phyloP scores from a whole-genome alignment of 1,140 invertebrate genomes.

The Limonius californicus region DNA sequence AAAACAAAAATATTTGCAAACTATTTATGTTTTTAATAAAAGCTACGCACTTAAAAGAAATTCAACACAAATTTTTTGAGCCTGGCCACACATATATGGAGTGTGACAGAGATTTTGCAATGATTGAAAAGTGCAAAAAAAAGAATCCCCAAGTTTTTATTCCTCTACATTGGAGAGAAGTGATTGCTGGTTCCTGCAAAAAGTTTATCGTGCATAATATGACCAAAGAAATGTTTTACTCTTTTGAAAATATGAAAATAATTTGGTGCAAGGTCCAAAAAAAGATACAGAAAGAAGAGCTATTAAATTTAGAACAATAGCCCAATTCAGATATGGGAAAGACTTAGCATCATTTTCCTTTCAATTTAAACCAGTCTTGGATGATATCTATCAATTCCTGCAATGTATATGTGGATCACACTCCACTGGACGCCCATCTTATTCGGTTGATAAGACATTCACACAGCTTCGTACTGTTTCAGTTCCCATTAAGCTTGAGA shows the following conservation, averaged over 20 bases:
- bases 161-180: not conserved
- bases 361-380: not conserved
- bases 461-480: not conserved
- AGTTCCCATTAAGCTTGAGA: not conserved
- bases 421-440: not conserved
- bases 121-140: constrained; percentile 14
- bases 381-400: not conserved
- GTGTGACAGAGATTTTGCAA: constrained; percentile 10
- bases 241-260: too few relatives aligned
- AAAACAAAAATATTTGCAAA: constrained; percentile 27
- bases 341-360: not conserved
- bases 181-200: constrained; percentile 3
- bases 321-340: not conserved
- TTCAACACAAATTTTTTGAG: constrained; percentile 18
- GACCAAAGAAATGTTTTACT: not conserved
- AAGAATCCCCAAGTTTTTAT: constrained; percentile 20
- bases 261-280: not conserved
- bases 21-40: constrained; percentile 27
- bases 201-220: constrained; percentile 15
- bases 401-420: not conserved
- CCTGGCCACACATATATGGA: constrained; percentile 16
- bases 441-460: not conserved
- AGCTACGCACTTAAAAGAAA: constrained; percentile 14
- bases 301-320: not conserved
- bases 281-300: not conserved